A percentile compares a stretch with the other conserved stretches of the same genome.
These are phyloP conservation scores for Lordiphosa mommai DNA, from an alignment of 1,140 invertebrate species.

Conservation along the genomic window DNA sequence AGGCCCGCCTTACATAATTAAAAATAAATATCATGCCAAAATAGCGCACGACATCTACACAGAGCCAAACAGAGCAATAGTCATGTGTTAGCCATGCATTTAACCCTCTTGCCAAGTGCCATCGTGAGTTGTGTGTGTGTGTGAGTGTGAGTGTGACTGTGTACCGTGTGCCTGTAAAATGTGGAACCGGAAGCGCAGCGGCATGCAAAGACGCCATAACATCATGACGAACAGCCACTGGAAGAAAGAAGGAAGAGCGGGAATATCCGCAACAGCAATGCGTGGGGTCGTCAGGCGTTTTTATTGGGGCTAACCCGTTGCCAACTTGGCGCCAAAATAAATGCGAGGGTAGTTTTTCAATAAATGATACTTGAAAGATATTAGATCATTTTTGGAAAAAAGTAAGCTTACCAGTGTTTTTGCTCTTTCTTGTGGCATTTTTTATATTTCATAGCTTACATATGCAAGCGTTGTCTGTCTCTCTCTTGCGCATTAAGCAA, in stretches of 20 bases:
- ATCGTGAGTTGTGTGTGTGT: constrained; percentile 5
- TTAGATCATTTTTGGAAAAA: too few species aligned
- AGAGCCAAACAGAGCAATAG: constrained; percentile 14
- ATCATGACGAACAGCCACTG: constrained; percentile 30
- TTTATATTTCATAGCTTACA: too few species aligned
- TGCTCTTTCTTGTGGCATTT: too few species aligned
- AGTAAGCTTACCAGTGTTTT: too few species aligned
- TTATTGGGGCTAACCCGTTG: constrained; percentile 44
- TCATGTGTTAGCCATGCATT: constrained; percentile 30
- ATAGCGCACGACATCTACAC: constrained; percentile 50
- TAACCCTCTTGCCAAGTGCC: constrained; percentile 26
- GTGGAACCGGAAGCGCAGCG: constrained; percentile 54
- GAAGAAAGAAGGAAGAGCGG: not conserved
- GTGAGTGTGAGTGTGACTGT: constrained; percentile 9
- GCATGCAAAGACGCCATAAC: constrained; percentile 72
- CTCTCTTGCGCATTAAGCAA: too few species aligned
- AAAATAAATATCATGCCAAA: constrained; percentile 32
- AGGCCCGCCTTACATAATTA: constrained; percentile 20
- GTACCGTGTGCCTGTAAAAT: not conserved
- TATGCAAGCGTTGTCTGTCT: too few species aligned
- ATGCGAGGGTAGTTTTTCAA: constrained; percentile 26
- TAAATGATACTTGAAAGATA: too few species aligned
- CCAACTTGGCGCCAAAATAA: constrained; percentile 43
- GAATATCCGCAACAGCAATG: constrained; percentile 37
- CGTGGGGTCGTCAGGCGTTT: constrained; percentile 26